phyloP scores from a whole-genome alignment of 2,888 invertebrate species.

The Polydrusus cervinus region DNA sequence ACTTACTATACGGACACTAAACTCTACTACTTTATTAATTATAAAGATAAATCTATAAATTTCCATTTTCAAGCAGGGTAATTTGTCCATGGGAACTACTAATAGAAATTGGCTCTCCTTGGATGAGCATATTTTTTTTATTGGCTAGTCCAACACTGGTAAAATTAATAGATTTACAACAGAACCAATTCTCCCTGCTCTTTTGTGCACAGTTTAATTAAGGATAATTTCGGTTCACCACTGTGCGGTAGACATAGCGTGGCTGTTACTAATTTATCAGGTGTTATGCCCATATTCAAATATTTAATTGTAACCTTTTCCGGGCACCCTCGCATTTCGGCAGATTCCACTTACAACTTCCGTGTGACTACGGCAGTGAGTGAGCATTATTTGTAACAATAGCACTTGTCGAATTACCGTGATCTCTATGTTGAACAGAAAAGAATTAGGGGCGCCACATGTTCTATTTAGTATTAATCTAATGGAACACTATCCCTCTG shows the following conservation, averaged over 20 bases:
- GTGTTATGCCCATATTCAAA: constrained; percentile 66
- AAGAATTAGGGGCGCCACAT: constrained; percentile 65
- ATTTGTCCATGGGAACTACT: too few species aligned
- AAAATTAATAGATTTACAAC: constrained; percentile 18
- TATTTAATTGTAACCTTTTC: constrained; percentile 67
- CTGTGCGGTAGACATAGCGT: constrained; percentile 61
- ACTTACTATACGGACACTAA: too few species aligned
- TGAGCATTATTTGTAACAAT: constrained; percentile 66
- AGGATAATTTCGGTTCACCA: constrained; percentile 60
- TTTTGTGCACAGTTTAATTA: constrained; percentile 58
- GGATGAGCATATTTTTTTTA: too few species aligned
- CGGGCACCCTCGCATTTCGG: constrained; percentile 55
- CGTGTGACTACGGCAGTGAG: constrained; percentile 57
- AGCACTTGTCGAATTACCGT: constrained; percentile 67
- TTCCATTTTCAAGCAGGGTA: too few species aligned
- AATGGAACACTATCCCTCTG: constrained; percentile 66
- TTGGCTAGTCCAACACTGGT: constrained; percentile 1
- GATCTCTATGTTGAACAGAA: constrained; percentile 61
- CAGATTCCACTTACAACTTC: constrained; percentile 43
- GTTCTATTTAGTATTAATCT: constrained; percentile 66
- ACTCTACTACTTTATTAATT: too few species aligned
- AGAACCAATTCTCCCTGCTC: constrained; percentile 27
- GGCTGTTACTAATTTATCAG: constrained; percentile 67
- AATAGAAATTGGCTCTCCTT: too few species aligned
- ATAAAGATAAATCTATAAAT: too few species aligned